Conservation (phyloP, 2,888 invertebrate genomes). For the Nymphalis urticae region DNA sequence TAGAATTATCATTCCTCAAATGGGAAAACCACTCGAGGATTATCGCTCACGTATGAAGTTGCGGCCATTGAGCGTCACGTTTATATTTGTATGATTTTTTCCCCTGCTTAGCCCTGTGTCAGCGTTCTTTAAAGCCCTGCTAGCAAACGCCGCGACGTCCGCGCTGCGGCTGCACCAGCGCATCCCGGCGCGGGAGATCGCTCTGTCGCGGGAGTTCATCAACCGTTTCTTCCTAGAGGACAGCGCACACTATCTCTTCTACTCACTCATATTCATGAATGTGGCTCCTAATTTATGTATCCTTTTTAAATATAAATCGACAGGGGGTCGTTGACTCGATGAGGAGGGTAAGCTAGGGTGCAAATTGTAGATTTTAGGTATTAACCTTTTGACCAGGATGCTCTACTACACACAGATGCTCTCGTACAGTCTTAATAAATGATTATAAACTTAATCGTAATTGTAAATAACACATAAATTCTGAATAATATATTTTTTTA, state of each 20-base stretch:
- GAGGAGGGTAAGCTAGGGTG: neutral
- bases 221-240: conserved; percentile 91
- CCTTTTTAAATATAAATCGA: conserved; percentile 76
- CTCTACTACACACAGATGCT: too few species aligned
- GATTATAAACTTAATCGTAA: too few species aligned
- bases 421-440: too few species aligned
- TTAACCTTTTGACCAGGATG: too few species aligned
- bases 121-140: conserved; percentile 94
- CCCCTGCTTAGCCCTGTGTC: conserved; percentile 70
- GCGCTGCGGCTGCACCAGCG: conserved; percentile 97
- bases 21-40: too few species aligned
- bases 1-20: too few species aligned
- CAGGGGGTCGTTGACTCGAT: neutral
- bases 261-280: conserved; percentile 96
- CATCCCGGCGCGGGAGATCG: conserved; percentile 87
- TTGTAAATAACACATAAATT: too few species aligned
- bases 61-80: too few species aligned
- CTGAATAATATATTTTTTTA: too few species aligned
- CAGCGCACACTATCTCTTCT: conserved; percentile 98
- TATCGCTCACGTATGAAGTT: too few species aligned
- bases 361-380: neutral
- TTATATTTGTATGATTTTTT: neutral
- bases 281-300: conserved; percentile 94
- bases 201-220: conserved; percentile 91
- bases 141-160: conserved; percentile 96